phyloP scores from a whole-genome alignment of 2,113 vertebrate species.

The Aspidoscelis tigris region DNA sequence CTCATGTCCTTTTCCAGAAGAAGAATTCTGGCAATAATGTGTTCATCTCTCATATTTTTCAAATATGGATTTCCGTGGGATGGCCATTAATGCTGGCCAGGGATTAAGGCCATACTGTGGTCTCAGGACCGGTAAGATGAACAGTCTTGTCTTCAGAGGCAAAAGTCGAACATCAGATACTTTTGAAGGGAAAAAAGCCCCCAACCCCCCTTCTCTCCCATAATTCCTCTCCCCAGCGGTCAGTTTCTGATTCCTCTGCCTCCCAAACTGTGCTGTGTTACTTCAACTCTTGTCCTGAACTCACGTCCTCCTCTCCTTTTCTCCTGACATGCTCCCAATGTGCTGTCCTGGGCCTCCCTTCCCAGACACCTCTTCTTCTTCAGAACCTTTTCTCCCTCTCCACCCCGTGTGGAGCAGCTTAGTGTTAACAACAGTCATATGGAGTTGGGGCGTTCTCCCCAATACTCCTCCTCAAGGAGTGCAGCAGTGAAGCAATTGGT shows the following conservation, averaged over 20 bases:
- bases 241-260: neutral
- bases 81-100: slow-evolving; percentile 20
- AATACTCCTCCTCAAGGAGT: neutral
- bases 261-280: slow-evolving; percentile 6
- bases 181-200: neutral
- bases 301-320: neutral
- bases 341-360: neutral
- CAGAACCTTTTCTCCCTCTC: neutral
- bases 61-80: slow-evolving; percentile 30
- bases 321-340: neutral
- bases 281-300: neutral
- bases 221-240: too few relatives aligned
- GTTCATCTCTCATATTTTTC: slow-evolving; percentile 34
- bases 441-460: neutral
- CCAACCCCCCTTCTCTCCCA: neutral
- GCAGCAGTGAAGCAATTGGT: neutral
- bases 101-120: slow-evolving; percentile 38
- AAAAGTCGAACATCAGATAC: slow-evolving; percentile 22
- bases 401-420: neutral
- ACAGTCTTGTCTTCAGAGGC: slow-evolving; percentile 37
- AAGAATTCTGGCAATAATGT: slow-evolving; percentile 29
- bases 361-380: neutral
- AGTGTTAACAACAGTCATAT: neutral
- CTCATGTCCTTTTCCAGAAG: slow-evolving; percentile 29
- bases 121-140: slow-evolving; percentile 21